These are phyloP conservation scores for Protonemura montana DNA, from an alignment of 2,888 invertebrate genomes.

Conservation along the genomic window DNA sequence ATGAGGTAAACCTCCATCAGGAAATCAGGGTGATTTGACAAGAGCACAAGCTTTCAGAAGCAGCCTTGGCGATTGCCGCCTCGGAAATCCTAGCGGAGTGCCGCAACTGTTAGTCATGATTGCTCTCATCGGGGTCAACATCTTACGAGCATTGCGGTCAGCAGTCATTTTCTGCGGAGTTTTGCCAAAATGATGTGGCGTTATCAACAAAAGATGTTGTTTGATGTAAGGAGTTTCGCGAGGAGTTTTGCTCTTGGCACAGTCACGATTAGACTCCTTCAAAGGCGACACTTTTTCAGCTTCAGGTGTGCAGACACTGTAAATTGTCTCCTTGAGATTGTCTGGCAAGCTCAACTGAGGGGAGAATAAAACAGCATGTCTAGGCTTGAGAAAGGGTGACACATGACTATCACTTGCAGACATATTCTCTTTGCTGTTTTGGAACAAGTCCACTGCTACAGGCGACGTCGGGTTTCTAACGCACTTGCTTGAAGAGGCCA, in stretches of 20 bases:
- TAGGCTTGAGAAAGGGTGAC: constrained; percentile 21
- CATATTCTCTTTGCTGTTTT: constrained; percentile 23
- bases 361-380: constrained; percentile 34
- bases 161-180: constrained; percentile 57
- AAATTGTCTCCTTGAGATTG: constrained; percentile 44
- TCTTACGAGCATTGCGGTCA: background rate
- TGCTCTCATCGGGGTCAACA: constrained; percentile 65
- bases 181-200: constrained; percentile 64
- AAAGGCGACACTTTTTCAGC: constrained; percentile 38
- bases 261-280: constrained; percentile 48
- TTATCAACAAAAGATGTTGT: constrained; percentile 64
- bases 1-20: no score
- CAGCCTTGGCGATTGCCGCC: constrained; percentile 42
- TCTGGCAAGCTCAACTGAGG: constrained; percentile 42
- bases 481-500: background rate
- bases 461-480: background rate
- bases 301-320: constrained; percentile 44
- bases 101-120: constrained; percentile 49
- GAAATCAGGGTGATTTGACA: background rate
- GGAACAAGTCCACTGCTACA: background rate
- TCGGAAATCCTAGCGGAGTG: constrained; percentile 38
- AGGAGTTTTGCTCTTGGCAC: constrained; percentile 50
- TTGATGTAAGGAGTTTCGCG: constrained; percentile 66
- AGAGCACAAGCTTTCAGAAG: constrained; percentile 33
- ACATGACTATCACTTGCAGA: constrained; percentile 7